A percentile compares a stretch with the other conserved stretches of the same genome.
Conservation (phyloP, 2,113 vertebrate species). For the Holacanthus passer region DNA sequence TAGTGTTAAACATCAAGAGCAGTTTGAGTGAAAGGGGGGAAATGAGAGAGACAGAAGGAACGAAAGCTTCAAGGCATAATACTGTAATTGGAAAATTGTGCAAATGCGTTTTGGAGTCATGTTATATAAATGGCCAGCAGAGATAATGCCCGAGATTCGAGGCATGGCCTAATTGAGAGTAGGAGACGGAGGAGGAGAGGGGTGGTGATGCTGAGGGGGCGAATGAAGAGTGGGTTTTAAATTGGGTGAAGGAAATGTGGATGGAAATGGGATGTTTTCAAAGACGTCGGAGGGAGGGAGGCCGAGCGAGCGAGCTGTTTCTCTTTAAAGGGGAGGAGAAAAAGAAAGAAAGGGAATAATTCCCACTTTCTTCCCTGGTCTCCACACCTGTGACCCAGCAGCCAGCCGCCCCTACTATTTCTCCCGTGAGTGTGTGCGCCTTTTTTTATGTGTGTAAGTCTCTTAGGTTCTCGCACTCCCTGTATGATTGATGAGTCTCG, state of each 20-base stretch:
- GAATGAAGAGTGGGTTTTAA: conserved; percentile 75
- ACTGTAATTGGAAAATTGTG: conserved; percentile 83
- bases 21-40: conserved; percentile 71
- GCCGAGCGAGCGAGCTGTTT: conserved; percentile 48
- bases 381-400: conserved; percentile 82
- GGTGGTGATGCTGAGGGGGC: conserved; percentile 65
- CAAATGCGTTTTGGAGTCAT: conserved; percentile 81
- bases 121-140: conserved; percentile 81
- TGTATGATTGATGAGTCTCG: conserved; percentile 80
- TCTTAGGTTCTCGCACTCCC: conserved; percentile 58
- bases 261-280: conserved; percentile 79
- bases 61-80: conserved; percentile 79
- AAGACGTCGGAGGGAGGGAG: conserved; percentile 51
- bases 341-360: conserved; percentile 71
- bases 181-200: conserved; percentile 67
- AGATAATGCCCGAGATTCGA: conserved; percentile 79
- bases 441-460: conserved; percentile 40
- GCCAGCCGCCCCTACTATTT: conserved; percentile 56
- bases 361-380: conserved; percentile 69
- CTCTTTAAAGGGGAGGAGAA: conserved; percentile 64
- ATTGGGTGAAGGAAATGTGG: conserved; percentile 76
- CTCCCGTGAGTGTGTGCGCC: conserved; percentile 29
- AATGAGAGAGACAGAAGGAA: conserved; percentile 70
- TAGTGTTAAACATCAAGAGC: conserved; percentile 75
- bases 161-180: conserved; percentile 80